These are phyloP conservation scores for Hemichromis elongatus DNA, from an alignment of 2,113 vertebrate genomes.

Conservation along the genomic window DNA sequence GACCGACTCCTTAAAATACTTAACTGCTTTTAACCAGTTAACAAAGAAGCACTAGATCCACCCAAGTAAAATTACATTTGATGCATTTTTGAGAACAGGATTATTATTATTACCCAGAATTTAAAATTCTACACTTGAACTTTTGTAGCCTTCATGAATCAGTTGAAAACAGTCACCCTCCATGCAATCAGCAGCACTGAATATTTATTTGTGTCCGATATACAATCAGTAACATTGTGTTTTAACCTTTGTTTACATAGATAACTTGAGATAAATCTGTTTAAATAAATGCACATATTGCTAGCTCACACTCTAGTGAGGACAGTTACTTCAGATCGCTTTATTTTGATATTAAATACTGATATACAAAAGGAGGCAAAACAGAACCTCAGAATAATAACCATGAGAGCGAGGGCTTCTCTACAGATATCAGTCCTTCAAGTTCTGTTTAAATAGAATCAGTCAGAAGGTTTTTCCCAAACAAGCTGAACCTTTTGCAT, in stretches of 20 bases:
- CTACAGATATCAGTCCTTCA: neutral
- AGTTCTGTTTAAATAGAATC: neutral
- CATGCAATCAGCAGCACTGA: constrained; percentile 1
- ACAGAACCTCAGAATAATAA: neutral
- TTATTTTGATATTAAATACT: constrained; percentile 41
- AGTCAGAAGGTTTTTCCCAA: neutral
- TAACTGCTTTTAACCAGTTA: neutral
- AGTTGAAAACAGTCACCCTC: neutral
- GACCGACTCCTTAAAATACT: neutral
- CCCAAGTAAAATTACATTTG: neutral
- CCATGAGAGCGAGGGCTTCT: neutral
- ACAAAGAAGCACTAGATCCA: neutral
- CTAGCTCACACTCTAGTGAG: constrained; percentile 27
- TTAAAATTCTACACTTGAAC: neutral
- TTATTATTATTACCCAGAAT: neutral
- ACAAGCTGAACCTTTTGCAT: neutral
- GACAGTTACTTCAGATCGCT: constrained; percentile 11
- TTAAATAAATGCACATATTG: constrained; percentile 56
- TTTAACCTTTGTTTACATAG: constrained; percentile 32
- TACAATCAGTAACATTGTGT: constrained; percentile 37
- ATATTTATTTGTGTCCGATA: constrained; percentile 54
- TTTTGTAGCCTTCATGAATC: neutral
- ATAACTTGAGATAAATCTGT: constrained; percentile 20
- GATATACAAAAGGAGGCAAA: constrained; percentile 23
- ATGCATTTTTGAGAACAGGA: neutral